Percentiles rank a stretch among this genome's conserved stretches.
phyloP scores from a whole-genome alignment of 2,113 vertebrate species.

The Polypterus bichir region DNA sequence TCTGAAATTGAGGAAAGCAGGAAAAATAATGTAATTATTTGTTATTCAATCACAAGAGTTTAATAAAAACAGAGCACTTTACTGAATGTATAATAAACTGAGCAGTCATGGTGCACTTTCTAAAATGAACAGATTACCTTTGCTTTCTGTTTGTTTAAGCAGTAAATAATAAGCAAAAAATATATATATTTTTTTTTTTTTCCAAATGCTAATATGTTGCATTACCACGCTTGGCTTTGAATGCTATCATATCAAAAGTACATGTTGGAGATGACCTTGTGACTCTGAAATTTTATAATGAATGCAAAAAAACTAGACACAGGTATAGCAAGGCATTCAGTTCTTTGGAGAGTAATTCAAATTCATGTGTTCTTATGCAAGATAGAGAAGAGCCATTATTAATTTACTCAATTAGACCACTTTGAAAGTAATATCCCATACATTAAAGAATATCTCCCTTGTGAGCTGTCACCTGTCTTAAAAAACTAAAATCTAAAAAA shows the following conservation, averaged over 20 bases:
- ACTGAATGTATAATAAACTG: no score
- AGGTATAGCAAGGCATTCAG: conserved; percentile 30
- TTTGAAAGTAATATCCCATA: conserved; percentile 53
- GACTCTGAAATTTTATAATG: conserved; percentile 33
- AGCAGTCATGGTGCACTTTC: no score
- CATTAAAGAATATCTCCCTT: conserved; percentile 39
- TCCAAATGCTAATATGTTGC: background rate
- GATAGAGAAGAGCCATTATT: conserved; percentile 39
- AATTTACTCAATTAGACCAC: conserved; percentile 63
- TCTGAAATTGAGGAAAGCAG: no score
- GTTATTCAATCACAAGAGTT: no score
- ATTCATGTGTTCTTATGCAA: conserved; percentile 47
- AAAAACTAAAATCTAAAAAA: conserved; percentile 45
- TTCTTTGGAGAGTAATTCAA: conserved; percentile 46
- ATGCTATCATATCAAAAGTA: conserved; percentile 4
- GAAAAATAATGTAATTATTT: no score
- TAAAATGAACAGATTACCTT: background rate
- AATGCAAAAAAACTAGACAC: conserved; percentile 44
- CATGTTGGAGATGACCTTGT: conserved; percentile 39
- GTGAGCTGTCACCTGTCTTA: conserved; percentile 28
- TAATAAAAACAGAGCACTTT: no score
- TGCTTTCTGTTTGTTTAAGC: conserved; percentile 13
- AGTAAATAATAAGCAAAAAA: conserved; percentile 4
- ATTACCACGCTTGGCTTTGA: no score
- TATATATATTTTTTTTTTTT: background rate